These are phyloP conservation scores for Pheosia gnoma DNA, from an alignment of 2,888 invertebrate species.

Conservation along the genomic window DNA sequence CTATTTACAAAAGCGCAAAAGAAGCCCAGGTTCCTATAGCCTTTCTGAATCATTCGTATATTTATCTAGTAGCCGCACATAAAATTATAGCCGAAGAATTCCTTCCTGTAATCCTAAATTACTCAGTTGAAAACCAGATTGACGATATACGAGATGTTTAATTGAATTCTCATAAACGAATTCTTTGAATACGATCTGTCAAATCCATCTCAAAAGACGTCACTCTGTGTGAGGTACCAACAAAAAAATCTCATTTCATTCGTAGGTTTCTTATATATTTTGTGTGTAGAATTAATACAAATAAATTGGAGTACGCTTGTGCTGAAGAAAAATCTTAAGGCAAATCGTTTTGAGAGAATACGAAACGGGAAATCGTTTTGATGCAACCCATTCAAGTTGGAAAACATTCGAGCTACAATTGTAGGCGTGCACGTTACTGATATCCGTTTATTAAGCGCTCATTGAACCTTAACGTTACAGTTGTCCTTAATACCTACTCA, in stretches of 20 bases:
- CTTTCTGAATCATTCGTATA: no score
- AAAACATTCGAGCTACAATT: slow-evolving; percentile 21
- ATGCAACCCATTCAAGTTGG: slow-evolving; percentile 45
- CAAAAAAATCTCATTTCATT: slow-evolving; percentile 34
- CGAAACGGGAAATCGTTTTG: slow-evolving; percentile 46
- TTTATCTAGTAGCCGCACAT: no score
- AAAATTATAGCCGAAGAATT: no score
- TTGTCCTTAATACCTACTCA: no score
- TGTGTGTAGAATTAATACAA: slow-evolving; percentile 40
- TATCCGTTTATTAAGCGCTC: no score
- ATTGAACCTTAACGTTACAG: no score
- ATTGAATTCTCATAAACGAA: slow-evolving; percentile 1
- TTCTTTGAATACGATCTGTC: slow-evolving; percentile 20
- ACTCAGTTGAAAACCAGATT: no score
- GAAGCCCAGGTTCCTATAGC: no score
- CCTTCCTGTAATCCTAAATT: no score
- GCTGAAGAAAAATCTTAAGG: slow-evolving; percentile 45
- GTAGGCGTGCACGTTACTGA: neutral
- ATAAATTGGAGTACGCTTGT: slow-evolving; percentile 36
- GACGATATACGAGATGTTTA: neutral
- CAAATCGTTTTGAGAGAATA: slow-evolving; percentile 37
- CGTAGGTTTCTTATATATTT: slow-evolving; percentile 22
- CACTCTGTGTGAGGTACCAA: slow-evolving; percentile 12
- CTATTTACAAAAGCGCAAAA: no score
- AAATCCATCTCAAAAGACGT: slow-evolving; percentile 11